A percentile compares a stretch with the other conserved stretches of the same genome.
Evolutionary conservation across 2,113 vertebrate genomes (phyloP).

Genomic region (Morone saxatilis): DNA sequence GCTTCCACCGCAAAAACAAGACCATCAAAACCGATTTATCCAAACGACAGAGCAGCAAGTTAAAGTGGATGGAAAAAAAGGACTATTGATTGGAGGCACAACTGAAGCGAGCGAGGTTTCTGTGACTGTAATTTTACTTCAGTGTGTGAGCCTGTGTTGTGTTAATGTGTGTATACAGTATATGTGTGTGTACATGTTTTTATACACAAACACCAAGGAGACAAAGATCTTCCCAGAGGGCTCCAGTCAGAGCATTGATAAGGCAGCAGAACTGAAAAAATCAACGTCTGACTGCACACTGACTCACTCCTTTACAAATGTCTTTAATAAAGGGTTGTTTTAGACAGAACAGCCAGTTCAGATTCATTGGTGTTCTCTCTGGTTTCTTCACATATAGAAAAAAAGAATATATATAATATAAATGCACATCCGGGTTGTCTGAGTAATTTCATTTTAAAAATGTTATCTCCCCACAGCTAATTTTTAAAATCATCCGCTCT

Average conservation of each 20-base stretch:
- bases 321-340: slow-evolving; percentile 35
- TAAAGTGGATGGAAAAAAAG: slow-evolving; percentile 14
- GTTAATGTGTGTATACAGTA: neutral
- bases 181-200: slow-evolving; percentile 1
- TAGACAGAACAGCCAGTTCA: slow-evolving; percentile 3
- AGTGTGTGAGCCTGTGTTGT: neutral
- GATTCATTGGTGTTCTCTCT: neutral
- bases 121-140: slow-evolving; percentile 2
- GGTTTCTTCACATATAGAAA: neutral
- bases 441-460: neutral
- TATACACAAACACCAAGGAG: neutral
- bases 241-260: neutral
- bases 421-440: no score
- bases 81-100: slow-evolving; percentile 5
- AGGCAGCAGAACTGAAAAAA: slow-evolving; percentile 14
- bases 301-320: slow-evolving; percentile 20
- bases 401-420: neutral
- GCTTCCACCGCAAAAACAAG: neutral
- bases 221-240: neutral
- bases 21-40: neutral
- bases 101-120: neutral
- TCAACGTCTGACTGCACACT: neutral
- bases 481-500: neutral
- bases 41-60: slow-evolving; percentile 1
- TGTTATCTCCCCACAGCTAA: neutral